Conservation (phyloP, 2,888 invertebrate species). For the Cantharis lateralis region DNA sequence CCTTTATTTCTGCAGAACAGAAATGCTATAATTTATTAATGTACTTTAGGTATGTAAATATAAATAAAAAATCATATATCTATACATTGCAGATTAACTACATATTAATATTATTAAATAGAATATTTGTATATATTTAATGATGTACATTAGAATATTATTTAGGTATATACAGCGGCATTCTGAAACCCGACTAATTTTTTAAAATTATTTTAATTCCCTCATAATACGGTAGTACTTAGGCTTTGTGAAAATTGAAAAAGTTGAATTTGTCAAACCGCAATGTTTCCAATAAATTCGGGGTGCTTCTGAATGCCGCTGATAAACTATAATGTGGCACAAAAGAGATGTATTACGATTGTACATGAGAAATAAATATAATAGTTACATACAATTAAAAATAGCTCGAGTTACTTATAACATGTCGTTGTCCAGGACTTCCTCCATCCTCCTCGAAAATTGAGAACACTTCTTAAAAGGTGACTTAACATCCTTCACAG, state of each 20-base stretch:
- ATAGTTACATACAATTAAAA: conserved; percentile 8
- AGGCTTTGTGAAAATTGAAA: not conserved
- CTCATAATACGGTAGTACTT: not conserved
- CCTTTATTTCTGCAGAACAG: not conserved
- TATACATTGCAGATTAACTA: not conserved
- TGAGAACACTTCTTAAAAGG: conserved; percentile 42
- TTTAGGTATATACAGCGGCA: conserved; percentile 5
- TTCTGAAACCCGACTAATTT: not conserved
- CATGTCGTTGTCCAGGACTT: conserved; percentile 36
- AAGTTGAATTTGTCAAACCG: not conserved
- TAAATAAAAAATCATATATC: conserved; percentile 15
- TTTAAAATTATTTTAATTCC: too few relatives aligned
- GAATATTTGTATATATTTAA: conserved; percentile 13
- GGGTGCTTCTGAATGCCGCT: not conserved
- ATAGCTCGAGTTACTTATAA: conserved; percentile 3
- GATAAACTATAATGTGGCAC: conserved; percentile 16
- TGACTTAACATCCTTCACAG: conserved; percentile 37
- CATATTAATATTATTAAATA: not conserved
- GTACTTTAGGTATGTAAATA: conserved; percentile 8
- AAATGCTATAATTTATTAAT: not conserved
- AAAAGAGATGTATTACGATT: conserved; percentile 20
- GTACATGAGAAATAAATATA: conserved; percentile 17
- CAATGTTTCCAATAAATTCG: not conserved
- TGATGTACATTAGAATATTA: conserved; percentile 10
- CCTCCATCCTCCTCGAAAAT: conserved; percentile 43